A percentile compares a stretch with the other conserved stretches of the same genome.
phyloP scores from a whole-genome alignment of 2,113 vertebrate species.

The Ursus arctos region DNA sequence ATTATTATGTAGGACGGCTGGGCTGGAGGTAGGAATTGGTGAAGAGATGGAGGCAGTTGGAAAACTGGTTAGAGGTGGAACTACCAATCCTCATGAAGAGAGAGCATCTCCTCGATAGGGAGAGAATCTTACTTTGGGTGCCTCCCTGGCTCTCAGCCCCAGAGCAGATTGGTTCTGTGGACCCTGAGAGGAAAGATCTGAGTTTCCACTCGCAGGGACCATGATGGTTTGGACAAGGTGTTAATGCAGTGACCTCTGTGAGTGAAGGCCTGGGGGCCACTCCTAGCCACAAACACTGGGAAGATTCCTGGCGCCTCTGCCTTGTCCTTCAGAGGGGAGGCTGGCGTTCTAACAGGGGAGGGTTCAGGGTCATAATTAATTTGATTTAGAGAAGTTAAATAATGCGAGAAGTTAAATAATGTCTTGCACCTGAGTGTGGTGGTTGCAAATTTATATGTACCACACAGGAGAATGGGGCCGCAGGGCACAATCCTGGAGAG shows the following conservation, averaged over 20 bases:
- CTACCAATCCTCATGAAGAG: not conserved
- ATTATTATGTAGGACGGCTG: fast-evolving
- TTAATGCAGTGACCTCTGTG: not conserved
- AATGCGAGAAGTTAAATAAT: not conserved
- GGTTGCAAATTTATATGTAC: not conserved
- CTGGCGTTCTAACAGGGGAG: not conserved
- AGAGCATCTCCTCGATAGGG: not conserved
- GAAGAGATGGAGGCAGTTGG: not conserved
- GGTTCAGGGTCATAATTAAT: not conserved
- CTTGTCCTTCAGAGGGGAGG: not conserved
- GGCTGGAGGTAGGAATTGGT: fast-evolving
- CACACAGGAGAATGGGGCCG: not conserved
- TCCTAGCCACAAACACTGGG: not conserved
- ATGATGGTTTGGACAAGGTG: not conserved
- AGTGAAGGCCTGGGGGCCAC: not conserved
- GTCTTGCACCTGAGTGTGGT: not conserved
- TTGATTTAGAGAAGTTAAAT: conserved; percentile 43
- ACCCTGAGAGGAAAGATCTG: not conserved
- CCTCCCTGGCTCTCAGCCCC: not conserved
- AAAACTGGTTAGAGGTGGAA: not conserved
- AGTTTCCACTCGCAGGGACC: not conserved
- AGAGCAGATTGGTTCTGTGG: not conserved
- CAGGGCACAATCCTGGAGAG: not conserved
- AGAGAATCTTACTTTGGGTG: not conserved
- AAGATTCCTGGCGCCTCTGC: not conserved